phyloP scores from a whole-genome alignment of 2,113 vertebrate genomes.

The Hemiprocne comata region DNA sequence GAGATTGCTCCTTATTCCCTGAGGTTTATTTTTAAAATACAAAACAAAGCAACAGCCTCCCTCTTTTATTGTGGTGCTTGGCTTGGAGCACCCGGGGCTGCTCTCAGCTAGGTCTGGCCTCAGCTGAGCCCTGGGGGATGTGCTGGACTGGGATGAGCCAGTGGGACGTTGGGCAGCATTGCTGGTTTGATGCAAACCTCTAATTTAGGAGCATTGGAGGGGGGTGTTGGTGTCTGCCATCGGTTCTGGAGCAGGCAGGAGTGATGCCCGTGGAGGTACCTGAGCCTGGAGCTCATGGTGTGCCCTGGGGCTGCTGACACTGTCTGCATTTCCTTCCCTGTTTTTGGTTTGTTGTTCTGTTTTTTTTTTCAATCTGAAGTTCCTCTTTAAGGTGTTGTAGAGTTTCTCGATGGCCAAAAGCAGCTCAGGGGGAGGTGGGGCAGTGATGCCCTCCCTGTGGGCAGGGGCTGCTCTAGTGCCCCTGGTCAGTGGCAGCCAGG shows the following conservation, averaged over 20 bases:
- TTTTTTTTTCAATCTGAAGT: neutral
- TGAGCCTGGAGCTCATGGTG: rapidly evolving
- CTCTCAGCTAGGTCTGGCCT: neutral
- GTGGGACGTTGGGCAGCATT: neutral
- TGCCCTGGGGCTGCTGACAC: neutral
- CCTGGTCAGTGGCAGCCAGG: rapidly evolving
- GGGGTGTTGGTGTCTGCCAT: neutral
- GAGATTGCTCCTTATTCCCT: neutral
- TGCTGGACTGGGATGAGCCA: neutral
- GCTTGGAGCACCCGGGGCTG: neutral
- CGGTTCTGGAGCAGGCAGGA: rapidly evolving
- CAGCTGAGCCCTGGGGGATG: neutral
- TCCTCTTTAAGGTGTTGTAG: neutral
- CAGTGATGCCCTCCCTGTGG: rapidly evolving
- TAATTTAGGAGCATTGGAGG: rapidly evolving
- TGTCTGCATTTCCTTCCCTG: neutral
- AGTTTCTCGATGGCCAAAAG: neutral
- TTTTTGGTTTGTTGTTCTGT: neutral
- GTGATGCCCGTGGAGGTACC: rapidly evolving
- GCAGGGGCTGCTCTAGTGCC: neutral
- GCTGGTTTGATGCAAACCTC: neutral
- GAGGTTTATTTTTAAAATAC: neutral
- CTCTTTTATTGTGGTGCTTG: neutral
- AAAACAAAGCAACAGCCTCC: neutral
- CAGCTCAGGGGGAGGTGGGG: neutral